Evolutionary conservation across 2,113 vertebrate genomes (phyloP).

Genomic region (Plectropomus leopardus): DNA sequence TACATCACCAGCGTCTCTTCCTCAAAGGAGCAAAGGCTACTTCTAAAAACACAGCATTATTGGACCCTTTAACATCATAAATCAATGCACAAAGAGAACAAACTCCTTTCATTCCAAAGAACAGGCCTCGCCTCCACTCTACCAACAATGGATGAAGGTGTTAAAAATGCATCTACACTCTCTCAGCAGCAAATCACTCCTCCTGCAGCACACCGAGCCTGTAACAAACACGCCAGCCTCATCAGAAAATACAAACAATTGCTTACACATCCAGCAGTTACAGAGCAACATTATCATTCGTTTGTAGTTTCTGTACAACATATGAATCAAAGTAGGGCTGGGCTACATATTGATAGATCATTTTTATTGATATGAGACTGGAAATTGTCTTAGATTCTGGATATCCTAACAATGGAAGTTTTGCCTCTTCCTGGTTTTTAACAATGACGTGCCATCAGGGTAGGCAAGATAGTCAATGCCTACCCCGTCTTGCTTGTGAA

Average conservation of each 20-base stretch:
- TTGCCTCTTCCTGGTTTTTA: too few relatives aligned
- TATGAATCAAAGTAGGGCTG: background rate
- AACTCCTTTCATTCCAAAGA: background rate
- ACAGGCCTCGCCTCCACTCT: background rate
- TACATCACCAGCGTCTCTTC: constrained; percentile 19
- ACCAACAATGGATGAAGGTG: background rate
- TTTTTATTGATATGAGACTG: too few relatives aligned
- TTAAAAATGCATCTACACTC: background rate
- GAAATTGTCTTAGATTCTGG: too few relatives aligned
- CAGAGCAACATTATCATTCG: background rate
- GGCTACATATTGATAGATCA: too few relatives aligned
- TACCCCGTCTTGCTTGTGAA: too few relatives aligned
- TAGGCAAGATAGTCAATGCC: too few relatives aligned
- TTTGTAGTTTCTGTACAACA: background rate
- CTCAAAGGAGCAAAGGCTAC: background rate
- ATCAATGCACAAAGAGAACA: background rate
- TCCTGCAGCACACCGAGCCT: background rate
- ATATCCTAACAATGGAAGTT: too few relatives aligned
- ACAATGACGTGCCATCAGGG: too few relatives aligned
- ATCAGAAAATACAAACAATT: constrained; percentile 36
- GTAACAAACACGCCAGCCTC: constrained; percentile 8
- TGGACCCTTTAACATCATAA: constrained; percentile 13
- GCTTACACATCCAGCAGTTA: background rate
- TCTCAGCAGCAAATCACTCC: background rate
- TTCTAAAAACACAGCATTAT: background rate